phyloP scores from a whole-genome alignment of 2,797 vertebrate species.

The Anniella stebbinsi region DNA sequence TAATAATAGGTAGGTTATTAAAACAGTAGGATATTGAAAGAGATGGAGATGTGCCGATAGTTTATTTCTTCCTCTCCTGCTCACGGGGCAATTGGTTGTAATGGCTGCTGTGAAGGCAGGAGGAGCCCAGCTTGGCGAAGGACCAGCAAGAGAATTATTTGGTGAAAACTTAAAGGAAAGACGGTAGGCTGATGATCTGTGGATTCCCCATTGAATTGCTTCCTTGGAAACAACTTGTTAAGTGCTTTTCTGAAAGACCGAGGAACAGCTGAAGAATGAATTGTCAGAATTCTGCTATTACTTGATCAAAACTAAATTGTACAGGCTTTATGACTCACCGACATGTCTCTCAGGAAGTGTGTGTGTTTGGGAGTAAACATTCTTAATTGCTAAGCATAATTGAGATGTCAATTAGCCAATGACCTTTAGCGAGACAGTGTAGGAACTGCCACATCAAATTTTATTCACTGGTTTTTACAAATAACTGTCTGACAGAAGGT shows the following conservation, averaged over 20 bases:
- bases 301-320: background rate
- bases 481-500: background rate
- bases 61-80: too few species aligned
- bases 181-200: background rate
- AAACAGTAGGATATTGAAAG: too few species aligned
- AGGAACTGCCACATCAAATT: conserved; percentile 16
- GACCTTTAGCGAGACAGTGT: background rate
- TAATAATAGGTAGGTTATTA: too few species aligned
- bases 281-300: background rate
- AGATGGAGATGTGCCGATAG: too few species aligned
- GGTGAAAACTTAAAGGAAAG: background rate
- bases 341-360: background rate
- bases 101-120: too few species aligned
- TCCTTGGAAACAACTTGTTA: conserved; percentile 17
- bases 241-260: background rate
- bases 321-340: background rate
- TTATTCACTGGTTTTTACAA: background rate
- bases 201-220: conserved; percentile 3
- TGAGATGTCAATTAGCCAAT: conserved; percentile 19
- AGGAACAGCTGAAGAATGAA: background rate
- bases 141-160: background rate
- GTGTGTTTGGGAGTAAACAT: background rate
- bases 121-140: too few species aligned
- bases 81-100: too few species aligned
- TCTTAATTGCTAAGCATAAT: conserved; percentile 6